Evolutionary conservation across 1,140 invertebrate genomes (phyloP), one percentile per base, ranked within the genome.

Genomic region (Helicoverpa armigera): DNA sequence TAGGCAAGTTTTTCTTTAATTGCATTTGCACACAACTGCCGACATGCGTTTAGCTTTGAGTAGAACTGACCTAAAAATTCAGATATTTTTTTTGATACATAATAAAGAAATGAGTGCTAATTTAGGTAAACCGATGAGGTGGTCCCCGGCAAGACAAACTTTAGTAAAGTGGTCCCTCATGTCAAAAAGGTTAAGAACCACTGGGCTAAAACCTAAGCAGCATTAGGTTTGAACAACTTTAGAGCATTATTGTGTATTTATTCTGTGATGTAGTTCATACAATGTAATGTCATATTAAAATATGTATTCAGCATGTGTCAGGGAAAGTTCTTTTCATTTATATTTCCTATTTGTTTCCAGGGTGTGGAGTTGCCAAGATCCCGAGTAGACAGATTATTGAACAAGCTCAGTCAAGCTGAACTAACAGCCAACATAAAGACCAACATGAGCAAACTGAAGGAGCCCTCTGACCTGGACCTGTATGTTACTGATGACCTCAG

Each of bases 401-500:
- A 82, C 56, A 91, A 84, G 83, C 78, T 90, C 58, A 86, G 86
- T 9, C 88, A 92, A 67, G 74, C 89, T 7, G 89, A 94, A 69
- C 81, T 94, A 1, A 85, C 86, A 29, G 70, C 83, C 48, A 87
- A 91, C 60, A 88, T 94, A 54, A 92, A 90, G 73, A 87, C 77
- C 65, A 89, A 81, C 23, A 70, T 91, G 16, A 82, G 51, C 10
- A 84, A 73, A 61, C 18, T 93, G 29, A 90, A 87, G 63, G 90
- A 92, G 60, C 92, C 93, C 18, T 18, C 58, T n/a, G 89, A 92
- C 74, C 84, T 94, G 54, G 88, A 90, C 65, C 84, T 81, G 63
- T 88, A 83, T 84, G 74, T 94, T 7, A 87, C 82, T 67, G 91
- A 93, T 60, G 89, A 92, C 9, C 81, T 93, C 10, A 89, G 89